Percentiles rank a stretch among this genome's conserved stretches.
These are phyloP conservation scores for Zaprionus davidi DNA, from an alignment of 1,140 invertebrate species.

Conservation along the genomic window DNA sequence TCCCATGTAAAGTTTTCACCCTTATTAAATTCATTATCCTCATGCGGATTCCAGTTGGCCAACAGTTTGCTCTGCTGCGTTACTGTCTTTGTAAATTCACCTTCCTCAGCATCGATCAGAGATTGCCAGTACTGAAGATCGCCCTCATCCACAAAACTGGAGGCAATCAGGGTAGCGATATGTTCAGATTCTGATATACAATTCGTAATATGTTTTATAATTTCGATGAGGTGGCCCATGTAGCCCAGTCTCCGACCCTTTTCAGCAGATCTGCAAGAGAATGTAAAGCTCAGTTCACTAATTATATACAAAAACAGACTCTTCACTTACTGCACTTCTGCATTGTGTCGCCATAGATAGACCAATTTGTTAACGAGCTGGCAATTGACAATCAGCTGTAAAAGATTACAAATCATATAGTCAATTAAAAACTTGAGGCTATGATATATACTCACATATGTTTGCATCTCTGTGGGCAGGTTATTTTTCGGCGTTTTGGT, in stretches of 20 bases:
- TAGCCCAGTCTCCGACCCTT: conserved; percentile 87
- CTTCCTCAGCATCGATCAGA: conserved; percentile 70
- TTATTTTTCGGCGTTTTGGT: conserved; percentile 54
- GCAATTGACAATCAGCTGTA: conserved; percentile 88
- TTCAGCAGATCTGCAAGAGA: conserved; percentile 56
- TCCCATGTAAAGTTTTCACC: conserved; percentile 64
- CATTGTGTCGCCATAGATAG: conserved; percentile 88
- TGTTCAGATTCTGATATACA: conserved; percentile 81
- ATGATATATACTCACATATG: conserved; percentile 63
- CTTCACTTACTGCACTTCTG: conserved; percentile 85
- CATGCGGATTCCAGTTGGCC: conserved; percentile 79
- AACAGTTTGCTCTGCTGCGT: conserved; percentile 70
- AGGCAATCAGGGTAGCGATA: conserved; percentile 79
- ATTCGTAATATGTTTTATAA: conserved; percentile 83
- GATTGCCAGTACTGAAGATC: conserved; percentile 71
- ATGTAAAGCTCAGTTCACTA: not conserved
- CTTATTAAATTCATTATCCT: conserved; percentile 62
- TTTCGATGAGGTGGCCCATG: conserved; percentile 91
- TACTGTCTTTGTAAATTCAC: conserved; percentile 71
- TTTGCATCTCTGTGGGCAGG: conserved; percentile 77
- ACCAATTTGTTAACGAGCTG: conserved; percentile 88
- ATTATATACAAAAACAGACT: conserved; percentile 50
- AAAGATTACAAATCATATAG: conserved; percentile 47
- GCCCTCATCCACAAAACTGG: conserved; percentile 62
- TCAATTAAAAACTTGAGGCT: not conserved